Evolutionary conservation across 2,888 invertebrate genomes (phyloP), one percentile per base, ranked within the genome.

Genomic region (Hydroisotoma schaefferi): DNA sequence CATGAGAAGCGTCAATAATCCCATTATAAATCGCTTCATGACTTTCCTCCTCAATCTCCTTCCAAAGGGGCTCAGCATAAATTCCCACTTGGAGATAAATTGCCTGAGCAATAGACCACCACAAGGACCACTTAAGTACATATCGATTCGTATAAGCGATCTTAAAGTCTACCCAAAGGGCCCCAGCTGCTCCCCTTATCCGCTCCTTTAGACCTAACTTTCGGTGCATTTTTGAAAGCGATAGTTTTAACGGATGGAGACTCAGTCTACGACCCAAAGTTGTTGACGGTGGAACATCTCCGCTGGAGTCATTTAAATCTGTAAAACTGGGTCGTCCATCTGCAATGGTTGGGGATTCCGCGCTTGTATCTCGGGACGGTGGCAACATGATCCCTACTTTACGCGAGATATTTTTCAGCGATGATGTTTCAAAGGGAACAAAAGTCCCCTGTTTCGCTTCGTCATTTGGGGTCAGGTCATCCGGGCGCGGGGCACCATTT

Each of bases 71-170:
- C 37, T 67, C 67, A 1, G 40, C 47, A 28, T 59, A 67, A 27
- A 67, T 55, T 12, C 61, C 64, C 27, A 67, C 61, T 62, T 67
- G 67, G 2, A 61, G 22, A 46, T 67, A 67, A 2, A 64, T 37
- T 1, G 67, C 63, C 37, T 55, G 55, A 10, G 63, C 61, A 12
- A 67, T 61, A 0, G 46, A 22, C 59, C 59, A 59, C 58, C 61
- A 89, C 10, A 86, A 63, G 2, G 87, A 87, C 88, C 88, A 89
- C 74, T 84, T 83, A 2, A 85, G 66, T 1, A 87, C 82, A 68
- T 82, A 80, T 8, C 73, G 74, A 74, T 84, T 82, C 1, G 81
- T 78, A 71, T 83, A 86, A 2, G 85, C 84, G 38, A 77, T 76
- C 10, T 78, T 72, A 63, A 84, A 82, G 73, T 86, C 85, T 48